Evolutionary conservation across 2,888 invertebrate genomes (phyloP), one percentile per base, ranked within the genome.

Genomic region (Cryptus armator): DNA sequence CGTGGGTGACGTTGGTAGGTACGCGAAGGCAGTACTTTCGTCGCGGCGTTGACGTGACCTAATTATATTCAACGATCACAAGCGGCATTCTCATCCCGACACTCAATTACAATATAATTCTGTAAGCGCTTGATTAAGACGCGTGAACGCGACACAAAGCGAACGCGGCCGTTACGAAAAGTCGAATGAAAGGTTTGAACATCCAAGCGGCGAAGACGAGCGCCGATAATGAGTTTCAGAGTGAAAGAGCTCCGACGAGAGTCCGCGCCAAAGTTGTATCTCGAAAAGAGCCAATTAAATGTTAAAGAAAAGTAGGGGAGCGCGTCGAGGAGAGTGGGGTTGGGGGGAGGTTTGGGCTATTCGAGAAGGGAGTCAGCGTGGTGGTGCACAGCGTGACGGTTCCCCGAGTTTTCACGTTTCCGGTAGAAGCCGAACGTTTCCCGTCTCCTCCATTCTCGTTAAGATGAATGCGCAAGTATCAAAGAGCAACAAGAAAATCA

Each of bases 391-490:
- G 56, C 19, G 3, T 24, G 62, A 24, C 16, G 56, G 29, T 44
- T 56, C 53, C 56, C 16, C 37, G 43, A 44, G 68, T 71, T 68
- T 51, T 64, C 76, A 46, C 44, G 37, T 67, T 37, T 37, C 62
- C 68, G 24, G 19, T 43, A 29, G 48, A 12, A 32, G 24, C 37
- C 16, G 43, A 24, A 19, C 24, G 16, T 56, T 84, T 67, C n/a
- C 12, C 12, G 24, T 5, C 12, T 24, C 59, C 29, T 64, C 51
- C 56, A 48, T 59, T 62, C 77, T 84, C 59, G 72, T 84, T 81
- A 68, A 74, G 77, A 74, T 32, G 64, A 81, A 77, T 48, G 74
- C 46, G 56, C 68, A 9, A 64, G 72, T 81, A 77, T 81, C 76
- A 81, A 79, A 86, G 83, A 59, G 71, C 37, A 44, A 19, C n/a